Percentiles rank a stretch among this genome's conserved stretches.
Conservation (phyloP, 2,797 vertebrate species). For the Tadarida brasiliensis region DNA sequence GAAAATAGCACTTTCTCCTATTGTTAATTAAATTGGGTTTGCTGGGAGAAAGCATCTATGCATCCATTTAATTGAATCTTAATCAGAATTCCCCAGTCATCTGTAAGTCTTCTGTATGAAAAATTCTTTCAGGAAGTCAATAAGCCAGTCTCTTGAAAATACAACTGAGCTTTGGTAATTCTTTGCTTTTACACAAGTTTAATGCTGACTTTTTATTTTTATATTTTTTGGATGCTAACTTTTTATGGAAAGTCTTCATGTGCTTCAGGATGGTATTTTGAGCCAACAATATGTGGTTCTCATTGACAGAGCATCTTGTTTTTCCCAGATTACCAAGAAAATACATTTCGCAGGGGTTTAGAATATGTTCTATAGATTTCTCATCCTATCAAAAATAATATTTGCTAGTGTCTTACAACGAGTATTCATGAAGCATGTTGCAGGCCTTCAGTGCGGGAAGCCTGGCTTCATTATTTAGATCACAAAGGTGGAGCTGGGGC, state of each 20-base stretch:
- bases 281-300: neutral
- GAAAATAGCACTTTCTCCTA: neutral
- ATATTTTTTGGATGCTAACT: neutral
- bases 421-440: neutral
- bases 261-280: neutral
- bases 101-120: slow-evolving; percentile 16
- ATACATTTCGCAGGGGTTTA: neutral
- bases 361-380: neutral
- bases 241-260: slow-evolving; percentile 6
- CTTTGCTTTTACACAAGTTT: neutral
- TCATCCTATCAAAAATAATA: neutral
- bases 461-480: slow-evolving; percentile 17
- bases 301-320: neutral
- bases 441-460: slow-evolving; percentile 18
- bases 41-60: neutral
- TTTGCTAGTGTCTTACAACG: slow-evolving; percentile 17
- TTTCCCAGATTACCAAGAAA: slow-evolving; percentile 7
- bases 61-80: neutral
- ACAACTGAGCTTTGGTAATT: neutral
- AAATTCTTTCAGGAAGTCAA: neutral
- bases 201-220: neutral
- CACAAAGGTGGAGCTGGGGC: neutral
- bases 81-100: neutral
- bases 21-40: neutral
- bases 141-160: neutral